Conservation (phyloP, 2,113 vertebrate genomes). For the Dunckerocampus dactyliophorus region DNA sequence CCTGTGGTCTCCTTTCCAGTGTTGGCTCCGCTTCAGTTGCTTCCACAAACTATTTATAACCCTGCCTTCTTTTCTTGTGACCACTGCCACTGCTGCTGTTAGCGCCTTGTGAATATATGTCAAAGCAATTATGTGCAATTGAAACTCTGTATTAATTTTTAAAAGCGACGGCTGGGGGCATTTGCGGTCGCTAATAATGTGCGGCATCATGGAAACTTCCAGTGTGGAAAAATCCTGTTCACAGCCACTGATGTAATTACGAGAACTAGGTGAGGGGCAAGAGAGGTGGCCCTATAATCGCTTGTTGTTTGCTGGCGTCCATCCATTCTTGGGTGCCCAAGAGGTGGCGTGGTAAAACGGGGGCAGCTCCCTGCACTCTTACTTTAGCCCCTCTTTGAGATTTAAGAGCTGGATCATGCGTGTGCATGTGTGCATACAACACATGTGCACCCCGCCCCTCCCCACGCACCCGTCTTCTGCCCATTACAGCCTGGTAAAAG, state of each 20-base stretch:
- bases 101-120: constrained; percentile 47
- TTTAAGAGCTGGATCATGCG: constrained; percentile 10
- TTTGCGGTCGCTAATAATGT: constrained; percentile 38
- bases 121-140: constrained; percentile 62
- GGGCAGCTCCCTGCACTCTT: constrained; percentile 22
- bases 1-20: constrained; percentile 66
- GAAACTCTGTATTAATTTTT: constrained; percentile 69
- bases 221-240: constrained; percentile 43
- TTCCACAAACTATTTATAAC: constrained; percentile 78
- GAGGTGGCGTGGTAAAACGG: constrained; percentile 22
- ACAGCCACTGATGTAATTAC: constrained; percentile 37
- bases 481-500: constrained; percentile 59
- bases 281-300: not conserved
- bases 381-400: constrained; percentile 26
- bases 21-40: constrained; percentile 60
- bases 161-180: constrained; percentile 22
- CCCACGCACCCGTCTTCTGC: not conserved
- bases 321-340: constrained; percentile 1
- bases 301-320: too few relatives aligned
- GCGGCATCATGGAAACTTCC: constrained; percentile 38
- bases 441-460: not conserved
- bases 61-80: constrained; percentile 49
- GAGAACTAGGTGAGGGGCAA: constrained; percentile 49
- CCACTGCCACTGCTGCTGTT: constrained; percentile 29
- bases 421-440: constrained; percentile 14